phyloP scores from a whole-genome alignment of 2,888 invertebrate genomes.

The Caenorhabditis uteleia region DNA sequence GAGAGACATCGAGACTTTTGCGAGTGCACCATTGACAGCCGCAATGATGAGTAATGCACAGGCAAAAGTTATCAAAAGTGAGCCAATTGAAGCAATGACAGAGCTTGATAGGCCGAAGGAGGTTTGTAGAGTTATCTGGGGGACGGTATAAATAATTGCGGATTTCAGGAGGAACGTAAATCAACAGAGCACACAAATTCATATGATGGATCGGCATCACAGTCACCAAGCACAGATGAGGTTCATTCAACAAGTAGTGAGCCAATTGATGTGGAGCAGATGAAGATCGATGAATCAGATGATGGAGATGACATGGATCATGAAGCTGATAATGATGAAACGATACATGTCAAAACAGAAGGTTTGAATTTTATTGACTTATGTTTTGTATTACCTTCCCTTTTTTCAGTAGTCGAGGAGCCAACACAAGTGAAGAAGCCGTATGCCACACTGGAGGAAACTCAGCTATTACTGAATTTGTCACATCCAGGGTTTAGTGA shows the following conservation, averaged over 20 bases:
- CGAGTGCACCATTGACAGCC: slow-evolving; percentile 12
- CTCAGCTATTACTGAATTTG: slow-evolving; percentile 1
- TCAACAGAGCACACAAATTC: slow-evolving; percentile 39
- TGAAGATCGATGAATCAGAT: slow-evolving; percentile 14
- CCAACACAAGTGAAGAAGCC: neutral
- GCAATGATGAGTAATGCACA: slow-evolving; percentile 23
- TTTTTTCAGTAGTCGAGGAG: slow-evolving; percentile 19
- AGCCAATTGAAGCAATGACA: slow-evolving; percentile 3
- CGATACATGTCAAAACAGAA: neutral
- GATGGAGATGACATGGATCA: slow-evolving; percentile 8
- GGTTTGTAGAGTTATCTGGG: slow-evolving; percentile 16
- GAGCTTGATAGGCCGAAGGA: slow-evolving; percentile 28
- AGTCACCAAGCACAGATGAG: slow-evolving; percentile 41
- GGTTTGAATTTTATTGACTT: neutral
- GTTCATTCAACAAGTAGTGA: slow-evolving; percentile 18
- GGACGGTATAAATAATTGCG: too few relatives aligned
- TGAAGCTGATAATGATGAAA: slow-evolving; percentile 9
- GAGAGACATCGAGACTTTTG: slow-evolving; percentile 14
- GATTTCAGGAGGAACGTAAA: slow-evolving; percentile 34
- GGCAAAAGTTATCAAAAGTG: slow-evolving; percentile 9
- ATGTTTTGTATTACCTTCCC: neutral
- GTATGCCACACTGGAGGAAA: slow-evolving; percentile 2
- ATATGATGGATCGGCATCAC: slow-evolving; percentile 47
- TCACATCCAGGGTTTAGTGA: slow-evolving; percentile 19
- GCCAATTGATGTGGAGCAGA: slow-evolving; percentile 41